phyloP scores from a whole-genome alignment of 2,888 invertebrate species.

The Biston betularia region DNA sequence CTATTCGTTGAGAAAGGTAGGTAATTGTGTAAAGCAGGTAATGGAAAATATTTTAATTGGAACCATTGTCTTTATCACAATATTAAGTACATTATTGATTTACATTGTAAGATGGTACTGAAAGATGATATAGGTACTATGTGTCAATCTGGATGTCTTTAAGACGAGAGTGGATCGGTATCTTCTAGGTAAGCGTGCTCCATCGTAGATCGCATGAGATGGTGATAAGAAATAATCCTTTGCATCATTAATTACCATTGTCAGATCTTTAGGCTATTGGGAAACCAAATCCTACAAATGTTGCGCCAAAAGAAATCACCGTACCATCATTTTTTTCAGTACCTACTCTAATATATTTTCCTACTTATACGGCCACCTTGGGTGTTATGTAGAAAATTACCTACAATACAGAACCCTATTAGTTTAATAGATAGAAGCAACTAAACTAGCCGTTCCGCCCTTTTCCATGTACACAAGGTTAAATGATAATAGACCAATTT shows the following conservation, averaged over 20 bases:
- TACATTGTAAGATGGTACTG: background rate
- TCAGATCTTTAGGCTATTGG: background rate
- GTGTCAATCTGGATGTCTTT: too few relatives aligned
- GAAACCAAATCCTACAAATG: background rate
- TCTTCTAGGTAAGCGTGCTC: too few relatives aligned
- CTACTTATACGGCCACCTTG: constrained; percentile 7
- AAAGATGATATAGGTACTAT: too few relatives aligned
- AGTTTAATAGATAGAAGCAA: constrained; percentile 40
- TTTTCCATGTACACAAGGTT: constrained; percentile 45
- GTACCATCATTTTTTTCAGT: constrained; percentile 1
- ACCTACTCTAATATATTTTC: background rate
- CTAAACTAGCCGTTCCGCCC: constrained; percentile 34
- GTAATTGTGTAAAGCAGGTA: background rate
- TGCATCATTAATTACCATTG: too few relatives aligned
- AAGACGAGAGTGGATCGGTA: too few relatives aligned
- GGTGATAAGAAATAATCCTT: too few relatives aligned
- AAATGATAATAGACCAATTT: constrained; percentile 50
- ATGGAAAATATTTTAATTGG: background rate
- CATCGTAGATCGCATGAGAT: too few relatives aligned
- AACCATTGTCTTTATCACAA: background rate
- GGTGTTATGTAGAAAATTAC: constrained; percentile 26
- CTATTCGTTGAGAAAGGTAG: background rate
- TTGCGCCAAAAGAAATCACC: background rate
- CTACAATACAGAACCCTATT: constrained; percentile 31
- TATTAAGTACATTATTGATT: background rate